phyloP scores from a whole-genome alignment of 92 coral and sea anemone genomes.

The Pocillopora grandis region DNA sequence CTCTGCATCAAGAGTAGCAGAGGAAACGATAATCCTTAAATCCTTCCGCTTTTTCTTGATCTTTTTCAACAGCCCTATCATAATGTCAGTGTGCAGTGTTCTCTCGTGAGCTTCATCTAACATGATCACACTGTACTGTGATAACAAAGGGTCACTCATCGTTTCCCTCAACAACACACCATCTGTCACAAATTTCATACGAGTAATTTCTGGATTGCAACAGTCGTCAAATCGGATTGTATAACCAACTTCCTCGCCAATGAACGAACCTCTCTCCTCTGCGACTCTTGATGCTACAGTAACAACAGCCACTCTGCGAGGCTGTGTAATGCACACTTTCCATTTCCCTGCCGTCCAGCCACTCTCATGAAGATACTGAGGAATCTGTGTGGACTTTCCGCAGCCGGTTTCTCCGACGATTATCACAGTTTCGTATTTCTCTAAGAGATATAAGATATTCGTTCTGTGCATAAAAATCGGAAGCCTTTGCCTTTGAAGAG shows the following conservation, averaged over 20 bases:
- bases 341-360: conserved; percentile 87
- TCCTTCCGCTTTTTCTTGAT: conserved; percentile 87
- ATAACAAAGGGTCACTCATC: conserved; percentile 93
- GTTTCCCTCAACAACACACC: conserved; percentile 93
- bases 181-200: conserved; percentile 90
- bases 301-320: conserved; percentile 95
- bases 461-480: conserved; percentile 98
- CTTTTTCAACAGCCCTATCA: conserved; percentile 93
- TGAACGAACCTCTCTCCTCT: conserved; percentile 85
- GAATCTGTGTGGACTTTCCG: conserved; percentile 99
- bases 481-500: conserved; percentile 89
- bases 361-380: conserved; percentile 90
- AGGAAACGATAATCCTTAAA: conserved; percentile 81
- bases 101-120: conserved; percentile 98
- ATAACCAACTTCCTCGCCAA: conserved; percentile 96
- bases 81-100: conserved; percentile 93
- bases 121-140: conserved; percentile 93
- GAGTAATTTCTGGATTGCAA: conserved; percentile 83
- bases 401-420: conserved; percentile 99
- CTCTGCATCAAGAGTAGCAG: conserved; percentile 98
- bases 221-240: conserved; percentile 95
- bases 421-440: conserved; percentile 91
- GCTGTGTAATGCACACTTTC: conserved; percentile 91
- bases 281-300: conserved; percentile 94
- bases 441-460: conserved; percentile 91